phyloP scores from a whole-genome alignment of 2,888 invertebrate species.

The Amblyjoppa proteus region DNA sequence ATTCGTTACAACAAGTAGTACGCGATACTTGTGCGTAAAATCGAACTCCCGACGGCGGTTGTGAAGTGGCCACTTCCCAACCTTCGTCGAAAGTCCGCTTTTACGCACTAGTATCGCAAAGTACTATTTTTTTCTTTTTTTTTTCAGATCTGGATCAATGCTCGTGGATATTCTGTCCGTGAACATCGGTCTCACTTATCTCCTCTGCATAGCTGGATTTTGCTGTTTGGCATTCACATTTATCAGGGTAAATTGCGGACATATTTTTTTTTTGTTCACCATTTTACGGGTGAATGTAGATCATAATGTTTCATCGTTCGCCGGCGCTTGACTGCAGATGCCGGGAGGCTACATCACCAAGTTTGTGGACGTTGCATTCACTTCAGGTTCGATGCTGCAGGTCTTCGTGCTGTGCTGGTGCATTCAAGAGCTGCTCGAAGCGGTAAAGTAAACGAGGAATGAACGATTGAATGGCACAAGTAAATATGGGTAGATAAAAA shows the following conservation, averaged over 20 bases:
- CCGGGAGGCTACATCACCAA: slow-evolving; percentile 39
- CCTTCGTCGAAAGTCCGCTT: too few relatives aligned
- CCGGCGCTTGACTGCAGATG: slow-evolving; percentile 3
- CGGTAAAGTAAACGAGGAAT: slow-evolving; percentile 67
- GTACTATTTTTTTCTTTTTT: not conserved
- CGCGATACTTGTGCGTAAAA: too few relatives aligned
- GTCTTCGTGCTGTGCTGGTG: slow-evolving; percentile 74
- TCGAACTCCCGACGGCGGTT: too few relatives aligned
- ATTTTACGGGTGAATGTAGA: not conserved
- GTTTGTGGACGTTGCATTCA: slow-evolving; percentile 57
- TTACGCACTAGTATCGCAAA: too few relatives aligned
- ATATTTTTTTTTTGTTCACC: too few relatives aligned
- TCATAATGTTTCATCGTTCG: not conserved
- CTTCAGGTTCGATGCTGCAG: slow-evolving; percentile 67
- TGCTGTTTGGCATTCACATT: slow-evolving; percentile 74
- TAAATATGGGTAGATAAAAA: not conserved
- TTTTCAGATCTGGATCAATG: slow-evolving; percentile 52
- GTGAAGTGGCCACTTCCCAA: too few relatives aligned
- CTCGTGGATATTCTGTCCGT: slow-evolving; percentile 69
- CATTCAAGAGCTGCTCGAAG: slow-evolving; percentile 73
- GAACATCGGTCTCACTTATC: slow-evolving; percentile 70
- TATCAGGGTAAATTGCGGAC: slow-evolving; percentile 67
- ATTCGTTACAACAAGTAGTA: too few relatives aligned
- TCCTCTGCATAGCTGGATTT: slow-evolving; percentile 73
- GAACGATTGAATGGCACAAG: not conserved